Percentiles rank a stretch among this genome's conserved stretches.
These are phyloP conservation scores for Murina feae DNA, from an alignment of 2,113 vertebrate genomes.

Conservation along the genomic window DNA sequence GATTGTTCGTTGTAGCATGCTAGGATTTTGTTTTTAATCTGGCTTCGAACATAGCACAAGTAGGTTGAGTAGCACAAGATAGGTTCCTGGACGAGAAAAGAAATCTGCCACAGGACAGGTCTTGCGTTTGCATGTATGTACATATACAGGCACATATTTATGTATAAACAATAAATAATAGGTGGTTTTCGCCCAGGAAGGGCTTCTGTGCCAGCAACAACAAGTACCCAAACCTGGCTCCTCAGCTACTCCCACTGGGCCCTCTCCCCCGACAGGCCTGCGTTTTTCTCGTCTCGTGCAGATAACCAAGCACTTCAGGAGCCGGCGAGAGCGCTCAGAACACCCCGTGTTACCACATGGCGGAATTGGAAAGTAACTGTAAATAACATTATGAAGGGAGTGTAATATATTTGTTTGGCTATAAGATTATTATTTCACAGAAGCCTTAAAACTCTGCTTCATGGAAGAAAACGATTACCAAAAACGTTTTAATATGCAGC, in stretches of 20 bases:
- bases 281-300: slow-evolving; percentile 56
- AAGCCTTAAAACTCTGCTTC: background rate
- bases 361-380: slow-evolving; percentile 69
- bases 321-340: slow-evolving; percentile 61
- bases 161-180: slow-evolving; percentile 63
- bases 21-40: slow-evolving; percentile 70
- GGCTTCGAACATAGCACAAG: slow-evolving; percentile 76
- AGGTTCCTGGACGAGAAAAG: slow-evolving; percentile 72
- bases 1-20: slow-evolving; percentile 69
- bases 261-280: slow-evolving; percentile 55
- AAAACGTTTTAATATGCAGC: slow-evolving; percentile 72
- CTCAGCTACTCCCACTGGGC: slow-evolving; percentile 44
- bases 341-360: slow-evolving; percentile 64
- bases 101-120: slow-evolving; percentile 51
- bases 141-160: slow-evolving; percentile 72
- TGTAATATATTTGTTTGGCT: slow-evolving; percentile 82
- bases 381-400: slow-evolving; percentile 74
- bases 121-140: slow-evolving; percentile 76
- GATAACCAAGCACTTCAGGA: slow-evolving; percentile 79
- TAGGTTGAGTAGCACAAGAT: slow-evolving; percentile 74
- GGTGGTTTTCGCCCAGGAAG: slow-evolving; percentile 54
- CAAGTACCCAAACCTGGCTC: slow-evolving; percentile 44
- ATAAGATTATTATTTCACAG: slow-evolving; percentile 76
- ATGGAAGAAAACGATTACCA: slow-evolving; percentile 77
- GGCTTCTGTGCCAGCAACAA: slow-evolving; percentile 75